Evolutionary conservation across 2,797 vertebrate genomes (phyloP).

Genomic region (Hybognathus amarus): DNA sequence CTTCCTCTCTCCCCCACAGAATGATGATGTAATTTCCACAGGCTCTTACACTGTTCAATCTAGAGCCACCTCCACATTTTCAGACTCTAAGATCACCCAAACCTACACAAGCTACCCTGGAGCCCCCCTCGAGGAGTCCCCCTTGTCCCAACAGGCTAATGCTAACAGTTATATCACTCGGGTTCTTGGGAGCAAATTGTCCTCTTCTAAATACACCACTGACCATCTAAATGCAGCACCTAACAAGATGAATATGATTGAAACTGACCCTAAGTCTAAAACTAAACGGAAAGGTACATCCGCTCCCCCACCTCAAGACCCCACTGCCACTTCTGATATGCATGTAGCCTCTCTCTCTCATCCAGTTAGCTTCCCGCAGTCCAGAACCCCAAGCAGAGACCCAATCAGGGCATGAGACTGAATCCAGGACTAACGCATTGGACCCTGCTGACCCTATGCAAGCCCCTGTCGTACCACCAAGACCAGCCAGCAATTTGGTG

Average conservation of each 20-base stretch:
- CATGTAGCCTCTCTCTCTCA: slow-evolving; percentile 84
- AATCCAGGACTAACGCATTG: slow-evolving; percentile 64
- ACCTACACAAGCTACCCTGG: slow-evolving; percentile 65
- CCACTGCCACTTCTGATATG: slow-evolving; percentile 66
- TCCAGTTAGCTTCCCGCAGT: slow-evolving; percentile 80
- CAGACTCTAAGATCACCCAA: slow-evolving; percentile 77
- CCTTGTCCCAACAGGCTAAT: slow-evolving; percentile 55
- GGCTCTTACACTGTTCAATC: slow-evolving; percentile 79
- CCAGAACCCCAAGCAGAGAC: slow-evolving; percentile 71
- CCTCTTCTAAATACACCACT: slow-evolving; percentile 85
- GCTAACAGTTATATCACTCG: slow-evolving; percentile 71
- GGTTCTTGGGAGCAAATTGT: slow-evolving; percentile 83
- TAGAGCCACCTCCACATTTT: slow-evolving; percentile 81
- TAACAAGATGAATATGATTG: slow-evolving; percentile 39
- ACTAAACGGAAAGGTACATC: slow-evolving; percentile 48
- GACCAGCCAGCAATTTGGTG: slow-evolving; percentile 74
- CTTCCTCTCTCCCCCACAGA: slow-evolving; percentile 58
- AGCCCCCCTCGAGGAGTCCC: slow-evolving; percentile 59
- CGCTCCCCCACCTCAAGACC: slow-evolving; percentile 56
- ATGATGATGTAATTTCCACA: slow-evolving; percentile 68
- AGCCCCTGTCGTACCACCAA: slow-evolving; percentile 74
- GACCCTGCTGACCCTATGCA: slow-evolving; percentile 64
- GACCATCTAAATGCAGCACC: slow-evolving; percentile 57
- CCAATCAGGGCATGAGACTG: slow-evolving; percentile 49
- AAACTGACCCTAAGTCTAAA: slow-evolving; percentile 54